Conservation (phyloP, 2,113 vertebrate genomes). For the Columba janthina region DNA sequence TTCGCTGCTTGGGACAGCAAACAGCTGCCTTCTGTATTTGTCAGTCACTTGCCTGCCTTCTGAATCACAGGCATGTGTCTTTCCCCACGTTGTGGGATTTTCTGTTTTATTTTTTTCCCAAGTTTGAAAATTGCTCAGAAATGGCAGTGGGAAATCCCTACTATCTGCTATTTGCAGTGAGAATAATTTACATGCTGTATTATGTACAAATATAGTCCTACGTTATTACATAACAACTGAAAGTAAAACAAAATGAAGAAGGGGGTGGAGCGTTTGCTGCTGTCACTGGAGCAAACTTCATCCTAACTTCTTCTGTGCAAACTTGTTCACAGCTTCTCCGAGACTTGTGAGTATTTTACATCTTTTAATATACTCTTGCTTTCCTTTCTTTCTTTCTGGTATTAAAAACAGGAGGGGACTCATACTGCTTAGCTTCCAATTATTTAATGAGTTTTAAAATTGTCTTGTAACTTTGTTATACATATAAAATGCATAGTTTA, state of each 20-base stretch:
- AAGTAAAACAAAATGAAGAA: conserved; percentile 41
- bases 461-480: neutral
- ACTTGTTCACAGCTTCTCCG: neutral
- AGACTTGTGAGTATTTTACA: conserved; percentile 53
- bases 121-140: neutral
- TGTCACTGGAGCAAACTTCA: neutral
- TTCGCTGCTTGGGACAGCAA: neutral
- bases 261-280: conserved; percentile 7
- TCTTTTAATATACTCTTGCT: neutral
- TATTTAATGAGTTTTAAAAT: neutral
- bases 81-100: neutral
- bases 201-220: neutral
- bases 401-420: neutral
- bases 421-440: neutral
- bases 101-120: neutral
- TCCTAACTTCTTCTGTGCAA: neutral
- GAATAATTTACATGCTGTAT: neutral
- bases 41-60: neutral
- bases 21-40: neutral
- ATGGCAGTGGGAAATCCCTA: neutral
- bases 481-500: neutral
- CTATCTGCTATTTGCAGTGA: neutral
- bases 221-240: conserved; percentile 27
- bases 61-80: neutral
- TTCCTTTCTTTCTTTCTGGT: neutral